Base-by-base conservation (phyloP, 2,113 vertebrate species). In the Ictalurus punctatus region DNA sequence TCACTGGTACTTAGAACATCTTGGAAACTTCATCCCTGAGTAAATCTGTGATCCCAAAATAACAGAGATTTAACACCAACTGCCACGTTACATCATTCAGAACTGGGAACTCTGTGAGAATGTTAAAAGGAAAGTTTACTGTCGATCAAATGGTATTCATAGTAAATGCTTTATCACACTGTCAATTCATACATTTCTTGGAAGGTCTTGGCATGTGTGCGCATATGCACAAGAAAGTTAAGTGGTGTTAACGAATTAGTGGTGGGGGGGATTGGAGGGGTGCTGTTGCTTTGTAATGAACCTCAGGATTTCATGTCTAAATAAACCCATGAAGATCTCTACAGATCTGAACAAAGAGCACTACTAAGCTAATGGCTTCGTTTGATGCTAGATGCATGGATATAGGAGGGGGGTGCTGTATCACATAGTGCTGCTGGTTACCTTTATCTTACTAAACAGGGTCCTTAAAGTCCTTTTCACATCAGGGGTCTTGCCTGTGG, bases 391-490 rank as follows among this genome's bases (percentile, higher is more conserved):
- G 54, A 83, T n/a, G 44, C 17, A 84, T 25, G 84, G 27, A 65
- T 23, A 76, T 37, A 81, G 67, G 69, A 78, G 58, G 76, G 76
- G 37, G 63, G 54, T 14, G 58, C 58, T 65, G 48, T 79, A 25
- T 65, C 17, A 81, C 69, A 83, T 8, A 25, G 56, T 86, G 78
- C 54, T 63, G 56, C n/a, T 65, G 91, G 89, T 96, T 96, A 96
- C 96, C 96, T 96, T 96, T 93, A 95, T 95, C 92, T 95, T 96
- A 96, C 95, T 96, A 95, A 96, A 95, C 91, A 96, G 94, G 92
- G 94, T 96, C 95, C 96, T 95, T 95, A 96, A 95, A 91, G 95
- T 95, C 94, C 95, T 95, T 96, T 96, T 96, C 95, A 96, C 94
- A 94, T 96, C 95, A 79, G 95, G 95, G 92, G 95, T 96, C 95